Evolutionary conservation across 2,113 vertebrate species (phyloP), one percentile per base, ranked within the genome.

Genomic region (Falco punctatus): DNA sequence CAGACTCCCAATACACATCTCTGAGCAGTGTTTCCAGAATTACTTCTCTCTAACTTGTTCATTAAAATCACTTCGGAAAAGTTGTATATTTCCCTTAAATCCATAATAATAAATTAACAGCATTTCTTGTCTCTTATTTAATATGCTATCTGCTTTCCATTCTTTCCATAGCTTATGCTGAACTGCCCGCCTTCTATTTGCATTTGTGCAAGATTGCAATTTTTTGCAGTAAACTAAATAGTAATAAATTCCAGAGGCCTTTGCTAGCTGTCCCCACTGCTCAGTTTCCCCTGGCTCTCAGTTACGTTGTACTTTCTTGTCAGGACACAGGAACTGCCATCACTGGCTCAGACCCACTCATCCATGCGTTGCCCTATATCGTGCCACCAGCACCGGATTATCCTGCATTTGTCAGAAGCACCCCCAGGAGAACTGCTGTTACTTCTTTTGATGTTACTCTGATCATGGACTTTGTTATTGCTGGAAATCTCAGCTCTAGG

Each of bases 11-110:
- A 10, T 20, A 73, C 64, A 64, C 86, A 49, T 49, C 44, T 92
- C 28, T 28, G 22, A 59, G 55, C 11, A 64, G 26, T 30, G 20
- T 54, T 82, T 94, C 46, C 58, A 86, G 48, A 92, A 92, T 78
- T 59, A 74, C 20, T 74, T 74, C 59, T 66, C 32, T 90, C 33
- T 26, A 49, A 61, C n/a, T 55, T 81, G n/a, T 38, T 94, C 54
- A 93, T 93, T 94, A 83, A 92, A 90, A 70, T 66, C 18, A 54
- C 58, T 58, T 83, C 40, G 92, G 59, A 67, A 55, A 85, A 93
- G 15, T 74, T 21, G 57, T 71, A 10, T 14, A 55, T 84, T 93
- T 77, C 59, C 75, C 75, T 88, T 86, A 90, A 86, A 94, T 71
- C 35, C 49, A 54, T 73, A 87, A 93, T 35, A 90, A 93, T 83